Evolutionary conservation across 1,140 invertebrate species (phyloP).

Genomic region (Leptonema lineaticorne): DNA sequence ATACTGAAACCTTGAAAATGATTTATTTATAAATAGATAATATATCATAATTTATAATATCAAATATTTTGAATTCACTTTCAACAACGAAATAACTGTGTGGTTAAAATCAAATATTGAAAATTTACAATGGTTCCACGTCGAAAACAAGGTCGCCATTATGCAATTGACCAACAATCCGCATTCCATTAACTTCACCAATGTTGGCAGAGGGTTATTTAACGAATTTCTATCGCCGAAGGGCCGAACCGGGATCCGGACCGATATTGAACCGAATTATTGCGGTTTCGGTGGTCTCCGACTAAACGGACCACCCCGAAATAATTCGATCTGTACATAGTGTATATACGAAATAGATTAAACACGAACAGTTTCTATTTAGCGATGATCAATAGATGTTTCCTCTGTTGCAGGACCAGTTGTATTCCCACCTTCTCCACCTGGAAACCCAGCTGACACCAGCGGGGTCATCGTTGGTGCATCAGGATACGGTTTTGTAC

Average conservation of each 20-base stretch:
- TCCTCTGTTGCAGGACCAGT: slow-evolving; percentile 62
- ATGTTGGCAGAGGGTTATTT: background rate
- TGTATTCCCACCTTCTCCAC: slow-evolving; percentile 67
- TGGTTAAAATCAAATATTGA: too few relatives aligned
- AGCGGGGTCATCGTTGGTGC: slow-evolving; percentile 72
- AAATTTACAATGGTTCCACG: background rate
- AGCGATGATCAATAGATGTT: background rate
- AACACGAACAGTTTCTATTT: background rate
- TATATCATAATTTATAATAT: too few relatives aligned
- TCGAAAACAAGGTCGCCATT: slow-evolving; percentile 1
- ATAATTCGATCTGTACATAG: background rate
- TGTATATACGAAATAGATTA: background rate
- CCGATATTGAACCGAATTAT: background rate
- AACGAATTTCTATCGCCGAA: background rate
- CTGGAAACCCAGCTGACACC: slow-evolving; percentile 61
- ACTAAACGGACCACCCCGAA: slow-evolving; percentile 13
- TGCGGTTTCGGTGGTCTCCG: slow-evolving; percentile 6
- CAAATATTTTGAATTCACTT: too few relatives aligned
- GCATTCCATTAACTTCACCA: slow-evolving; percentile 5
- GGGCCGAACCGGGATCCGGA: background rate
- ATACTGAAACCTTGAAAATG: too few relatives aligned
- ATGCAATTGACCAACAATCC: slow-evolving; percentile 4
- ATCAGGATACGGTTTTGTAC: slow-evolving; percentile 73
- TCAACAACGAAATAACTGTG: too few relatives aligned
- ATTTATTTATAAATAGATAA: too few relatives aligned